phyloP scores from a whole-genome alignment of 2,888 invertebrate genomes.

The Tanypteryx hageni region DNA sequence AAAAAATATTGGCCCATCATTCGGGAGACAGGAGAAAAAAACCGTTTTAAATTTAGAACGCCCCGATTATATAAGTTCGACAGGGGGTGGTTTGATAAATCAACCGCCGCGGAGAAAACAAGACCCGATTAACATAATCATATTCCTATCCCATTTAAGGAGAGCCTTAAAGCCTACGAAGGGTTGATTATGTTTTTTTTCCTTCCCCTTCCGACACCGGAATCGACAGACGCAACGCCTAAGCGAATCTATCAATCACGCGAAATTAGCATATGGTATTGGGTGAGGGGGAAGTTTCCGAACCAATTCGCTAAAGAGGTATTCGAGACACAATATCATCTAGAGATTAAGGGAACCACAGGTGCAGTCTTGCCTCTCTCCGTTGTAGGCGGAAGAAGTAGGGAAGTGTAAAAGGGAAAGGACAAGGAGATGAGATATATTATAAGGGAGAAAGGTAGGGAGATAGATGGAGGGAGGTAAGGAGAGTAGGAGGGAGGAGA shows the following conservation, averaged over 20 bases:
- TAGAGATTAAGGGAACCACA: not conserved
- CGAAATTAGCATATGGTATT: constrained; percentile 7
- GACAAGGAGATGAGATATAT: no score
- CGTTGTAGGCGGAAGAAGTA: no score
- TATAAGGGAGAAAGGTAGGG: no score
- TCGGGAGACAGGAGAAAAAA: not conserved
- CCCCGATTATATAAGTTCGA: not conserved
- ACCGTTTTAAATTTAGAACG: constrained; percentile 3
- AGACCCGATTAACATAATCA: constrained; percentile 3
- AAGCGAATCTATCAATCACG: not conserved
- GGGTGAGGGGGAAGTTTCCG: not conserved
- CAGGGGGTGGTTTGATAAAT: not conserved
- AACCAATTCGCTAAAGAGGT: no score
- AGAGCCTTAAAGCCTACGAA: not conserved
- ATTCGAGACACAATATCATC: not conserved
- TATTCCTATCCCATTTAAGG: constrained; percentile 1
- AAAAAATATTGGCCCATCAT: no score
- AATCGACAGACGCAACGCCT: not conserved
- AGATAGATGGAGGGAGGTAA: no score
- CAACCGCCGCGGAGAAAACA: not conserved
- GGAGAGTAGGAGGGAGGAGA: no score
- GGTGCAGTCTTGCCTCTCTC: no score
- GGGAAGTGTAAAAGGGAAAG: no score
- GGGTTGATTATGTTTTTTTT: constrained; percentile 6
- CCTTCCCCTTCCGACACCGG: not conserved